Percentiles rank a stretch among this genome's conserved stretches.
Evolutionary conservation across 64 coral and sea anemone species (phyloP).

Genomic region (Porites australiensis): DNA sequence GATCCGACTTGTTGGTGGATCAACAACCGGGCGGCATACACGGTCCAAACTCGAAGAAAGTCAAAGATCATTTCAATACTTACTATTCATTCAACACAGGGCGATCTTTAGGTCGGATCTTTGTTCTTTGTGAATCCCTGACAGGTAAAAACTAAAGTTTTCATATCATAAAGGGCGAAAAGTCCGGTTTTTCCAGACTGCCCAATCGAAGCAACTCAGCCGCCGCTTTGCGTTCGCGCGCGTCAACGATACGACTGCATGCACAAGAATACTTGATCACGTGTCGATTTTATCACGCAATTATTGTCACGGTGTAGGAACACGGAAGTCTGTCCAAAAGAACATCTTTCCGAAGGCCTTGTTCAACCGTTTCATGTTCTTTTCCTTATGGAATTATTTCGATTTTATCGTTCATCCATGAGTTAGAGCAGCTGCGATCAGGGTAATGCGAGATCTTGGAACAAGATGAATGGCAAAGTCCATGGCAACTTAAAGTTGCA

Average conservation of each 20-base stretch:
- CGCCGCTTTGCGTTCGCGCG: neutral
- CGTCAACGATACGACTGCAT: neutral
- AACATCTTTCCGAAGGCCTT: too few relatives aligned
- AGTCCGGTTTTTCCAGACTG: neutral
- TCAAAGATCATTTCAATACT: neutral
- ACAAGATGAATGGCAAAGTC: too few relatives aligned
- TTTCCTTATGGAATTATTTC: too few relatives aligned
- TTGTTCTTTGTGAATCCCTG: neutral
- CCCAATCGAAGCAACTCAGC: neutral
- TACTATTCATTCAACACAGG: neutral
- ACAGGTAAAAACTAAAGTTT: neutral
- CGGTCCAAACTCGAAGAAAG: neutral
- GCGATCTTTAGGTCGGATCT: neutral
- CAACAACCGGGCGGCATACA: neutral
- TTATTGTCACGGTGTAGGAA: too few relatives aligned
- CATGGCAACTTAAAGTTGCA: too few relatives aligned
- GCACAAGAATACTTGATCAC: constrained; percentile 1
- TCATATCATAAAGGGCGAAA: neutral
- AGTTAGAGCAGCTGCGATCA: too few relatives aligned
- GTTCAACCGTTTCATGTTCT: too few relatives aligned
- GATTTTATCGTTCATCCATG: too few relatives aligned
- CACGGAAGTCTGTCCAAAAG: too few relatives aligned
- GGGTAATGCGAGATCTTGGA: too few relatives aligned
- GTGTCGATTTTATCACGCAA: neutral
- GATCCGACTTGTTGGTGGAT: too few relatives aligned